These are phyloP conservation scores for Apteryx mantelli DNA, from an alignment of 2,113 vertebrate genomes.

Conservation along the genomic window DNA sequence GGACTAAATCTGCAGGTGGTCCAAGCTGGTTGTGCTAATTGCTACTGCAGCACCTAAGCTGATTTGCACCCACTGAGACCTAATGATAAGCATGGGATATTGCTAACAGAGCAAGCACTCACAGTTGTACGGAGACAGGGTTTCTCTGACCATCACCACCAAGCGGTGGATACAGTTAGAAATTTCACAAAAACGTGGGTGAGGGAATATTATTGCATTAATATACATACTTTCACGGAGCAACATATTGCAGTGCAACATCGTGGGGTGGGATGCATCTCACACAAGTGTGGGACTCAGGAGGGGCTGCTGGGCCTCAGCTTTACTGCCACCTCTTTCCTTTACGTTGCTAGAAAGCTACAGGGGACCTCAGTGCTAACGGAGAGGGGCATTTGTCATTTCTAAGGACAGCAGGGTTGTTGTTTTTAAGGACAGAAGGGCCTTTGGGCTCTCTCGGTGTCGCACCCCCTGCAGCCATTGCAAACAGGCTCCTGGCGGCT, in stretches of 20 bases:
- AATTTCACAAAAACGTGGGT: not conserved
- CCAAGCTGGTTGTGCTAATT: too few species aligned
- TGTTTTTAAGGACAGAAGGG: too few species aligned
- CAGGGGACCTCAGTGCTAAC: not conserved
- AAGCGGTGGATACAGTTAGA: not conserved
- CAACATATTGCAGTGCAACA: too few species aligned
- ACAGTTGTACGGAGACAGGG: not conserved
- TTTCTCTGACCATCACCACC: not conserved
- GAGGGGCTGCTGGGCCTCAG: not conserved
- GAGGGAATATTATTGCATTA: too few species aligned
- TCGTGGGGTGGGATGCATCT: too few species aligned
- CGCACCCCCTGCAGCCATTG: not conserved
- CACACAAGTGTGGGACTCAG: not conserved
- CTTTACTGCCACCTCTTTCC: not conserved
- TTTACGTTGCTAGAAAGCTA: not conserved
- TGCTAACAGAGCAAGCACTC: not conserved
- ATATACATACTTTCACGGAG: too few species aligned
- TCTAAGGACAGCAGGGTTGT: too few species aligned
- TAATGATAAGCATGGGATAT: not conserved
- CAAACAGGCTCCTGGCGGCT: not conserved
- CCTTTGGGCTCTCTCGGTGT: too few species aligned
- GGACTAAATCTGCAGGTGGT: not conserved
- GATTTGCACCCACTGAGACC: not conserved
- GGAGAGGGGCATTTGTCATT: too few species aligned
- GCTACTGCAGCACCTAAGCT: not conserved